These are phyloP conservation scores for Calidris pygmaea DNA, from an alignment of 2,113 vertebrate genomes.

Conservation along the genomic window DNA sequence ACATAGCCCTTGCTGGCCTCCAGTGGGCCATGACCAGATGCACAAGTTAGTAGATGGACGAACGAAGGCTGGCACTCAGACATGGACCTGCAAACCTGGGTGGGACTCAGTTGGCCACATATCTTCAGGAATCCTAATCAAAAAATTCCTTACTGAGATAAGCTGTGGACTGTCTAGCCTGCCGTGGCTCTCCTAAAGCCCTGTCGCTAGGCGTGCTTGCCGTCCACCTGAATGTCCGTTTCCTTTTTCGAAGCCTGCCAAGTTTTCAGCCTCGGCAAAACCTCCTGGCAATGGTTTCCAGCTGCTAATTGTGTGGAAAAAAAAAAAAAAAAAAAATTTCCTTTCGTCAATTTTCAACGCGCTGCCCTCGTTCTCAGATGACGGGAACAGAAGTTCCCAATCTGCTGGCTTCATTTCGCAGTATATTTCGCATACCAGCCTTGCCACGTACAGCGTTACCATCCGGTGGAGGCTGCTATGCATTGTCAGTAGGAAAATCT, in stretches of 20 bases:
- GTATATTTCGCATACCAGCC: background rate
- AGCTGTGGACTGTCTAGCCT: background rate
- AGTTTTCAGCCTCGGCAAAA: background rate
- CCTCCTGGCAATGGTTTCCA: background rate
- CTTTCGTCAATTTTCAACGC: background rate
- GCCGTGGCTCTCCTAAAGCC: background rate
- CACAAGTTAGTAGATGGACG: background rate
- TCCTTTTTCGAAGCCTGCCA: background rate
- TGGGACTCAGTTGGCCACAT: background rate
- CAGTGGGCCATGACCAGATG: background rate
- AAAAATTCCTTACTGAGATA: background rate
- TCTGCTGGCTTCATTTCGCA: slow-evolving; percentile 1
- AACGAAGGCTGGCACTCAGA: background rate
- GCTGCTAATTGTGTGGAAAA: background rate
- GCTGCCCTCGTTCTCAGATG: background rate
- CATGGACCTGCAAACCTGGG: fast-evolving
- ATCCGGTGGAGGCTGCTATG: background rate
- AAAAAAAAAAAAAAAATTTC: background rate
- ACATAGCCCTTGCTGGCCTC: fast-evolving
- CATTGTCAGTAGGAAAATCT: background rate
- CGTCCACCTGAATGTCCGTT: fast-evolving
- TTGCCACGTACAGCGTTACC: background rate
- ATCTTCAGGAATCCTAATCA: background rate
- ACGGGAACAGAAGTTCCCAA: slow-evolving; percentile 11
- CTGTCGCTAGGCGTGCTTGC: background rate